Percentiles rank a stretch among this genome's conserved stretches.
Evolutionary conservation across 2,113 vertebrate genomes (phyloP).

Genomic region (Siniperca chuatsi): DNA sequence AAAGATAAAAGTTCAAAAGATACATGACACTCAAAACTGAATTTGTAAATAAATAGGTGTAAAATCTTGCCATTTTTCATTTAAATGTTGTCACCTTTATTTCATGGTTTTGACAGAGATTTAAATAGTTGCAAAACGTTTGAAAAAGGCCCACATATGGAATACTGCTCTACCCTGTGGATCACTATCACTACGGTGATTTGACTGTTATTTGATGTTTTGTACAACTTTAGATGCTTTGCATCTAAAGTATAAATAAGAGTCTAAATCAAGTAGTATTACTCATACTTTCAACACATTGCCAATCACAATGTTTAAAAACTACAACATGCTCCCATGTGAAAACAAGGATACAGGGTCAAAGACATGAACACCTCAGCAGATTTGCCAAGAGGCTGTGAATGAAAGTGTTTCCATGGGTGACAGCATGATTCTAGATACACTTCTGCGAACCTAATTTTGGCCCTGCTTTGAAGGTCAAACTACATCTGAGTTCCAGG

Average conservation of each 20-base stretch:
- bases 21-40: neutral
- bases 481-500: slow-evolving; percentile 6
- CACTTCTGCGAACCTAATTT: slow-evolving; percentile 20
- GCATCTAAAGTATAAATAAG: too few relatives aligned
- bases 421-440: slow-evolving; percentile 32
- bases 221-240: neutral
- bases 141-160: neutral
- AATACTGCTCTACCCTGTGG: neutral
- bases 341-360: neutral
- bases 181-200: too few relatives aligned
- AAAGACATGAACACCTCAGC: slow-evolving; percentile 8
- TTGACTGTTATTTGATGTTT: neutral
- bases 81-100: neutral
- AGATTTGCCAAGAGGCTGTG: slow-evolving; percentile 21
- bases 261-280: too few relatives aligned
- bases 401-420: slow-evolving; percentile 24
- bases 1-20: neutral
- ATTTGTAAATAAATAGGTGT: neutral
- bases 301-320: neutral
- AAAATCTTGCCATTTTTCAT: neutral
- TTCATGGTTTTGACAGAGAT: neutral
- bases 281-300: too few relatives aligned
- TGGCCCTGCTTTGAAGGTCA: slow-evolving; percentile 44
- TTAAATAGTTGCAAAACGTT: neutral
- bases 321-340: neutral